These are phyloP conservation scores for Phataginus tricuspis DNA, from an alignment of 2,797 vertebrate species.

Conservation along the genomic window DNA sequence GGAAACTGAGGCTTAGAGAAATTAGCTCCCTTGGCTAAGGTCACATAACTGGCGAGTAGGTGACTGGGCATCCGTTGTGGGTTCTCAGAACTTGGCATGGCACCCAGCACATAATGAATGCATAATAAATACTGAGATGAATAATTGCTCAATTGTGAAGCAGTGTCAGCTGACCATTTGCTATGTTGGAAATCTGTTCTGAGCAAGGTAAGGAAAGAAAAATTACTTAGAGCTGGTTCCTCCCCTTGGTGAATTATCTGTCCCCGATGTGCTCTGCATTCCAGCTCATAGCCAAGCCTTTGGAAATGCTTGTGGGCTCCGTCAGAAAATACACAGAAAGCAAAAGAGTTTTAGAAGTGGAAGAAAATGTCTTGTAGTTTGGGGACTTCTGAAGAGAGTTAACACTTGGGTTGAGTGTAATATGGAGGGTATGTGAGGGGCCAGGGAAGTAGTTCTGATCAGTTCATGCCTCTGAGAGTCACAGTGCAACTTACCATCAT, in stretches of 20 bases:
- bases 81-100: background rate
- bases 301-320: background rate
- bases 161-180: background rate
- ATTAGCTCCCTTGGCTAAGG: background rate
- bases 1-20: slow-evolving; percentile 1
- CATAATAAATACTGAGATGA: background rate
- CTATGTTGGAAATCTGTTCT: slow-evolving; percentile 7
- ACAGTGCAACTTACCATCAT: background rate
- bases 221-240: background rate
- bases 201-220: background rate
- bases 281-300: background rate
- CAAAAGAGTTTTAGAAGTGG: background rate
- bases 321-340: background rate
- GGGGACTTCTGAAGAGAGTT: slow-evolving; percentile 18
- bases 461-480: slow-evolving; percentile 1
- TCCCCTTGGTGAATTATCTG: background rate
- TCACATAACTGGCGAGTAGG: background rate
- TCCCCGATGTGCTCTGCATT: background rate
- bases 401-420: background rate
- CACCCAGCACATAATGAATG: background rate
- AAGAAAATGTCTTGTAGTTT: background rate
- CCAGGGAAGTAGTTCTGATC: slow-evolving; percentile 28
- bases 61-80: background rate
- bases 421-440: background rate
- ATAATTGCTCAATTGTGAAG: background rate